These are phyloP conservation scores for Adelosebastes latens DNA, from an alignment of 2,797 vertebrate species.

Conservation along the genomic window DNA sequence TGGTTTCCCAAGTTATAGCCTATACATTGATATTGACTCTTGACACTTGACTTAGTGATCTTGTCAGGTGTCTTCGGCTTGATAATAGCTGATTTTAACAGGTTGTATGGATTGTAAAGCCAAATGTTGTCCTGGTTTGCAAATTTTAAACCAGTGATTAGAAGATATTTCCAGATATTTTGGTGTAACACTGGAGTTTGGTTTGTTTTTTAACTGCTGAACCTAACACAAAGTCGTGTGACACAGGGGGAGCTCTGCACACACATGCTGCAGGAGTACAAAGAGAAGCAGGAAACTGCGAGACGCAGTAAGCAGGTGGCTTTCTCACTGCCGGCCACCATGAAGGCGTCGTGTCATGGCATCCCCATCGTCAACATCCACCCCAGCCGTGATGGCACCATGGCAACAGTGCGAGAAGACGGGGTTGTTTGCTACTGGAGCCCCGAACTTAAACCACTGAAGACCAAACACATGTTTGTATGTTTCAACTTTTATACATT, in stretches of 20 bases:
- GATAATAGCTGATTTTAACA: not conserved
- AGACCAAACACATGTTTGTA: slow-evolving; percentile 86
- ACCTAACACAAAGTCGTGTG: not conserved
- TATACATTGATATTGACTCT: not conserved
- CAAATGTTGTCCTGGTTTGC: not conserved
- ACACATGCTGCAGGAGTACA: slow-evolving; percentile 82
- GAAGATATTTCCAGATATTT: not conserved
- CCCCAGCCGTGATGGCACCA: slow-evolving; percentile 69
- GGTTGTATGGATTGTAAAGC: not conserved
- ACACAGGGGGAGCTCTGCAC: slow-evolving; percentile 84
- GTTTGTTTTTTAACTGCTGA: not conserved
- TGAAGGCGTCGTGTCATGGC: slow-evolving; percentile 62
- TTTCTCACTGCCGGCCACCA: slow-evolving; percentile 80
- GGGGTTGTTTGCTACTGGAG: slow-evolving; percentile 85
- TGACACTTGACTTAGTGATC: not conserved
- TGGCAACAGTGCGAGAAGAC: slow-evolving; percentile 85
- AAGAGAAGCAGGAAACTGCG: slow-evolving; percentile 73
- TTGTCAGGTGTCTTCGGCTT: not conserved
- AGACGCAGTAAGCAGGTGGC: slow-evolving; percentile 72
- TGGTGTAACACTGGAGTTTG: not conserved
- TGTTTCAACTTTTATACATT: slow-evolving; percentile 48
- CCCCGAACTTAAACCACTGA: slow-evolving; percentile 83
- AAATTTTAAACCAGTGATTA: not conserved
- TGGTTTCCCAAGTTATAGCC: not conserved
- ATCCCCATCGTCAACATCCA: slow-evolving; percentile 76